These are phyloP conservation scores for Drosophila pruinosa DNA, from an alignment of 1,140 invertebrate species.

Conservation along the genomic window DNA sequence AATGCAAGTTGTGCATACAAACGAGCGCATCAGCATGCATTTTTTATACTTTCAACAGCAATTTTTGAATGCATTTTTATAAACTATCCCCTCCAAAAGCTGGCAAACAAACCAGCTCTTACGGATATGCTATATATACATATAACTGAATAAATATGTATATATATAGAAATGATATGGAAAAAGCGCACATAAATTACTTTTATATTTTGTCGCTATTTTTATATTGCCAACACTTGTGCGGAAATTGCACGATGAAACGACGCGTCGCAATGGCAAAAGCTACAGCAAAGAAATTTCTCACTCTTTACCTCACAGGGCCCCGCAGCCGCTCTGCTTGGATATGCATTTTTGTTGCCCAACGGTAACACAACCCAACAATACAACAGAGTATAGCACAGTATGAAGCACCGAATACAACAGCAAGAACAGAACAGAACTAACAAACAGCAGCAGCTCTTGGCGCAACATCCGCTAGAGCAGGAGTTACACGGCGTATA, in stretches of 20 bases:
- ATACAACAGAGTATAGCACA: constrained; percentile 10
- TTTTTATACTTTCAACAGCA: constrained; percentile 58
- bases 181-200: constrained; percentile 78
- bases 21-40: constrained; percentile 72
- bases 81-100: constrained; percentile 37
- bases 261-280: constrained; percentile 39
- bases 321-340: constrained; percentile 22
- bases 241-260: constrained; percentile 79
- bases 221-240: constrained; percentile 81
- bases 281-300: constrained; percentile 62
- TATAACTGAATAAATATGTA: constrained; percentile 14
- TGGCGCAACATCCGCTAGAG: constrained; percentile 15
- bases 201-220: constrained; percentile 81
- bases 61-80: constrained; percentile 54
- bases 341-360: constrained; percentile 62
- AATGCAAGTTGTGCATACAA: constrained; percentile 76
- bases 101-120: constrained; percentile 13
- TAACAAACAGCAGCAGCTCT: constrained; percentile 1
- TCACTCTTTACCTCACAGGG: constrained; percentile 13
- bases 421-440: not conserved
- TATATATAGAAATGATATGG: constrained; percentile 70
- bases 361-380: constrained; percentile 50
- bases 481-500: constrained; percentile 36
- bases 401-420: not conserved
- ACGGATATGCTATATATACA: not conserved